Conservation (phyloP, 2,113 vertebrate species). For the Dendrocopos noguchii region DNA sequence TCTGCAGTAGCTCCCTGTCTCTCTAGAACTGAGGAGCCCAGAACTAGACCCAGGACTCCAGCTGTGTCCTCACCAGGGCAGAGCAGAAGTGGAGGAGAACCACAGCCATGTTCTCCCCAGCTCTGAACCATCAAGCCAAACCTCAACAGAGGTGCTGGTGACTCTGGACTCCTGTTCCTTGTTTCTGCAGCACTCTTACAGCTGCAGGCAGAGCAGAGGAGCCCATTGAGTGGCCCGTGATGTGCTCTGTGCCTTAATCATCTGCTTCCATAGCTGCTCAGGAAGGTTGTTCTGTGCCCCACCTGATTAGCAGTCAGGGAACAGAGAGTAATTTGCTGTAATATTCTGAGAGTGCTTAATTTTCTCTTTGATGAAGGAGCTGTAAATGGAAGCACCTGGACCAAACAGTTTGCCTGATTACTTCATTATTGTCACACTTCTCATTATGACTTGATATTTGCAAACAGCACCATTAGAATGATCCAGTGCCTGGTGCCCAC, state of each 20-base stretch:
- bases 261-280: neutral
- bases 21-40: no score
- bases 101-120: accelerated
- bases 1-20: no score
- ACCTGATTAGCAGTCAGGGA: constrained; percentile 62
- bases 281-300: constrained; percentile 29
- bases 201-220: neutral
- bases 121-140: neutral
- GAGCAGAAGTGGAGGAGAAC: no score
- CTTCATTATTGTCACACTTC: constrained; percentile 51
- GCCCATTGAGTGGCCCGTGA: neutral
- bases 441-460: constrained; percentile 62
- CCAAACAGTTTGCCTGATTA: constrained; percentile 57
- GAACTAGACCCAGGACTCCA: no score
- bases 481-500: constrained; percentile 42
- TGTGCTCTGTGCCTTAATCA: constrained; percentile 28
- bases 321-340: constrained; percentile 64
- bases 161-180: neutral
- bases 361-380: constrained; percentile 66
- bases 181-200: neutral
- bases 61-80: no score
- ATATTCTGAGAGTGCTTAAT: constrained; percentile 70
- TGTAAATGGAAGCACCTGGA: constrained; percentile 70
- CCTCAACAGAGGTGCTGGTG: neutral
- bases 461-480: constrained; percentile 52